Conservation (phyloP, 2,113 vertebrate genomes). For the Myxocyprinus asiaticus region DNA sequence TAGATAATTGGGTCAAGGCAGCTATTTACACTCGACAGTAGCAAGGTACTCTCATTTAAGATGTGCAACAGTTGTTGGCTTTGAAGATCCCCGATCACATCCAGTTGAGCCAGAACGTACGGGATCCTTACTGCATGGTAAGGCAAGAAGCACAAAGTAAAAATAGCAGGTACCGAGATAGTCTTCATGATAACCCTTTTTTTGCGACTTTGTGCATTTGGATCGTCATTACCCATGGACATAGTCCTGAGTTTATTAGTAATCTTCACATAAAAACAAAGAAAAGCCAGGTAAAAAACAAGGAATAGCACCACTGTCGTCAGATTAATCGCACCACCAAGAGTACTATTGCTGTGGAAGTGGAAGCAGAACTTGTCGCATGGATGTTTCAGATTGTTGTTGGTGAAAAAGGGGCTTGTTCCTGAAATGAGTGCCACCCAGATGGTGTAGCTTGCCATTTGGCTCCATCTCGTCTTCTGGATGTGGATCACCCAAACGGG, state of each 20-base stretch:
- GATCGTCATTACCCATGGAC: slow-evolving; percentile 57
- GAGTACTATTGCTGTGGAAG: slow-evolving; percentile 59
- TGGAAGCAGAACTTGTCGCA: slow-evolving; percentile 71
- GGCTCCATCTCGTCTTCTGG: slow-evolving; percentile 64
- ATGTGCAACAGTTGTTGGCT: slow-evolving; percentile 65
- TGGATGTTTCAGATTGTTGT: background rate
- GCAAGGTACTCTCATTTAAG: slow-evolving; percentile 66
- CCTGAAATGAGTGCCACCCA: slow-evolving; percentile 54
- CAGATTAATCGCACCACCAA: slow-evolving; percentile 60
- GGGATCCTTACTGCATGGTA: slow-evolving; percentile 68
- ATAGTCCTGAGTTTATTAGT: slow-evolving; percentile 61
- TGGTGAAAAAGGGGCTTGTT: slow-evolving; percentile 59
- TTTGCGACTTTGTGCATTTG: slow-evolving; percentile 55
- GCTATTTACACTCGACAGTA: slow-evolving; percentile 71
- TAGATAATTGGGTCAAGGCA: slow-evolving; percentile 73
- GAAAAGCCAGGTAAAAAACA: slow-evolving; percentile 57
- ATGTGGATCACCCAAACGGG: slow-evolving; percentile 65
- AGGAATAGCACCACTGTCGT: slow-evolving; percentile 57
- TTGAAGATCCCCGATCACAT: slow-evolving; percentile 39
- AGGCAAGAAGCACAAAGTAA: slow-evolving; percentile 69
- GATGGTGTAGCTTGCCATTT: slow-evolving; percentile 38
- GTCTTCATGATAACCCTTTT: slow-evolving; percentile 58
- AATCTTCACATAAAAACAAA: slow-evolving; percentile 68
- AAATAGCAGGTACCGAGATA: slow-evolving; percentile 66
- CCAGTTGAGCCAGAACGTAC: slow-evolving; percentile 66